A percentile compares a stretch with the other conserved stretches of the same genome.
These are phyloP conservation scores for Seira musarum DNA, from an alignment of 2,888 invertebrate genomes.

Conservation along the genomic window DNA sequence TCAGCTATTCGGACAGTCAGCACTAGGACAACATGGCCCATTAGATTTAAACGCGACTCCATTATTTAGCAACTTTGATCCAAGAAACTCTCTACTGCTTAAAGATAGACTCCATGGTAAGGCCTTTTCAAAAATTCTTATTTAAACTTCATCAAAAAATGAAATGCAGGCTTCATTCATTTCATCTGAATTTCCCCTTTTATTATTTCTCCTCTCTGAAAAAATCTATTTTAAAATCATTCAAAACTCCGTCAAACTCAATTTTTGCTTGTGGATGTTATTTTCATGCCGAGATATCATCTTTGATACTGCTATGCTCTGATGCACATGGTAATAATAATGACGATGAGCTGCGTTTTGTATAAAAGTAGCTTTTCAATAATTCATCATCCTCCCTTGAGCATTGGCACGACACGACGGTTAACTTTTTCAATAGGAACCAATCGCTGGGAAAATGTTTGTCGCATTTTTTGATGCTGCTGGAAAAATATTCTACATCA, in stretches of 20 bases:
- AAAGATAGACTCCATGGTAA: slow-evolving; percentile 70
- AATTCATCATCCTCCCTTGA: slow-evolving; percentile 69
- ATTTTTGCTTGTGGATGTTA: too few relatives aligned
- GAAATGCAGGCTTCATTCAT: too few relatives aligned
- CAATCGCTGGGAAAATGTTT: slow-evolving; percentile 68
- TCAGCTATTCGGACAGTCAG: slow-evolving; percentile 69
- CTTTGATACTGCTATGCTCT: neutral
- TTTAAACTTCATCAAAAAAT: neutral
- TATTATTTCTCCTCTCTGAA: too few relatives aligned
- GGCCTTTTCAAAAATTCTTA: slow-evolving; percentile 25
- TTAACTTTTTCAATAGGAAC: slow-evolving; percentile 68
- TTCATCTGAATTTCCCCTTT: too few relatives aligned
- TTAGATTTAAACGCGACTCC: slow-evolving; percentile 69
- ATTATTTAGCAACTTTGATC: slow-evolving; percentile 69
- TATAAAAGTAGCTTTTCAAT: slow-evolving; percentile 63
- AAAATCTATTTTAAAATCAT: too few relatives aligned
- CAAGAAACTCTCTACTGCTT: slow-evolving; percentile 69
- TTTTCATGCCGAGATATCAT: too few relatives aligned
- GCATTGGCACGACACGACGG: slow-evolving; percentile 60
- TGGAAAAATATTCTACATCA: slow-evolving; percentile 4
- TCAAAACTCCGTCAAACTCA: too few relatives aligned
- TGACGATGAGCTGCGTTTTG: slow-evolving; percentile 25
- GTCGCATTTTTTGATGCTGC: slow-evolving; percentile 30
- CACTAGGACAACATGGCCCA: slow-evolving; percentile 64
- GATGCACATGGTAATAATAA: slow-evolving; percentile 28